These are phyloP conservation scores for Hydrozoanthus gracilis DNA, from an alignment of 92 coral and sea anemone species.

Conservation along the genomic window DNA sequence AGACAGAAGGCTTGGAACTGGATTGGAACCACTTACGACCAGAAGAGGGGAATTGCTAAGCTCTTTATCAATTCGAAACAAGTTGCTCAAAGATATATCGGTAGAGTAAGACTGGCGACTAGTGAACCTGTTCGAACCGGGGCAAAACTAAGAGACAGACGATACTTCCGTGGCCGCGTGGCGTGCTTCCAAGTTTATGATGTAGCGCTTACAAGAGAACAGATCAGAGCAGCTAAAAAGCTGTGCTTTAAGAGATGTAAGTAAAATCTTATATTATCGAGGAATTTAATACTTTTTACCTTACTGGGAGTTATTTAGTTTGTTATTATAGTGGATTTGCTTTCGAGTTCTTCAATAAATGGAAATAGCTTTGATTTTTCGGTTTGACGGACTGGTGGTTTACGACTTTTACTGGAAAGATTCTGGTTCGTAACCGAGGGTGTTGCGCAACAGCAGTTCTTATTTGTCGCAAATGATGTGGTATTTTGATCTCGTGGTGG, in stretches of 20 bases:
- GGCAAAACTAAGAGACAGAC: conserved; percentile 68
- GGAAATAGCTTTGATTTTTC: too few relatives aligned
- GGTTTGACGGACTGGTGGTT: too few relatives aligned
- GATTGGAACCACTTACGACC: conserved; percentile 77
- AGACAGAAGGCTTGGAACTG: conserved; percentile 81
- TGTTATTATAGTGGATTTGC: too few relatives aligned
- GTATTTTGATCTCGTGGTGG: too few relatives aligned
- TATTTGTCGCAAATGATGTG: too few relatives aligned
- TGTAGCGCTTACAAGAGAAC: conserved; percentile 58
- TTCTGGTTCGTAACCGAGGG: too few relatives aligned
- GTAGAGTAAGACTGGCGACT: conserved; percentile 73
- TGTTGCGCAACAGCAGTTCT: too few relatives aligned
- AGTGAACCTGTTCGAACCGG: conserved; percentile 83
- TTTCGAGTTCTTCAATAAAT: too few relatives aligned
- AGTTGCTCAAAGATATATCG: conserved; percentile 69
- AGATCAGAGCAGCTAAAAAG: conserved; percentile 73
- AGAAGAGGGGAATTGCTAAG: conserved; percentile 70
- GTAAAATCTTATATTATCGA: conserved; percentile 2
- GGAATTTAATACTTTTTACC: background rate
- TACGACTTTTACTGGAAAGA: too few relatives aligned
- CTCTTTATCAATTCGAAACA: conserved; percentile 66
- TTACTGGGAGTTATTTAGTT: background rate
- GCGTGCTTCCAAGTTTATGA: conserved; percentile 84
- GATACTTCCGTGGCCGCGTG: conserved; percentile 86
- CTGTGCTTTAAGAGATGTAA: conserved; percentile 84